These are phyloP conservation scores for Papilio gigon DNA, from an alignment of 2,888 invertebrate genomes.

Conservation along the genomic window DNA sequence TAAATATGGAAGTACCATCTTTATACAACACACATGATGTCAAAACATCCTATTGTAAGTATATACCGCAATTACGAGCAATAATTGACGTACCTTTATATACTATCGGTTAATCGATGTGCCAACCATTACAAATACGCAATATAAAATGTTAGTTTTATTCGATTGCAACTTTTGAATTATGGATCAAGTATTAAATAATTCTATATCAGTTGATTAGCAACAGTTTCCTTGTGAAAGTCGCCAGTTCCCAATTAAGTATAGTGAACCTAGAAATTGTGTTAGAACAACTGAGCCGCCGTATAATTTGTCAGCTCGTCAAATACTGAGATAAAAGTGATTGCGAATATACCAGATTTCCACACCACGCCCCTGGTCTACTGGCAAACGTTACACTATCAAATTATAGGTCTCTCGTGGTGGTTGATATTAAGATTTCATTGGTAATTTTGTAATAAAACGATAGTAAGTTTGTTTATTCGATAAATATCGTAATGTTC, in stretches of 20 bases:
- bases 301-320: constrained; percentile 67
- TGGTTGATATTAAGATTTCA: constrained; percentile 16
- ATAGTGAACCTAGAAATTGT: constrained; percentile 55
- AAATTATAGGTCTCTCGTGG: constrained; percentile 11
- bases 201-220: constrained; percentile 43
- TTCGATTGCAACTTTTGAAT: constrained; percentile 38
- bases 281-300: constrained; percentile 52
- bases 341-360: constrained; percentile 27
- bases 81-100: constrained; percentile 36
- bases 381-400: not conserved
- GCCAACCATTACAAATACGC: constrained; percentile 16
- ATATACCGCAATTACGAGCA: constrained; percentile 20
- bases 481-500: not conserved
- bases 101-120: constrained; percentile 26
- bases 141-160: constrained; percentile 34
- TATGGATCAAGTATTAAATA: constrained; percentile 40
- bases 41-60: constrained; percentile 23
- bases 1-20: constrained; percentile 6
- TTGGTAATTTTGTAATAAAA: constrained; percentile 7
- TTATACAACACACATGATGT: constrained; percentile 11
- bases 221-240: constrained; percentile 48
- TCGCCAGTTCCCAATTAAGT: constrained; percentile 47
- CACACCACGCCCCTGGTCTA: constrained; percentile 37
- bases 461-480: not conserved
- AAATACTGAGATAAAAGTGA: constrained; percentile 59